Evolutionary conservation across 2,113 vertebrate species (phyloP).

Genomic region (Ahaetulla prasina): DNA sequence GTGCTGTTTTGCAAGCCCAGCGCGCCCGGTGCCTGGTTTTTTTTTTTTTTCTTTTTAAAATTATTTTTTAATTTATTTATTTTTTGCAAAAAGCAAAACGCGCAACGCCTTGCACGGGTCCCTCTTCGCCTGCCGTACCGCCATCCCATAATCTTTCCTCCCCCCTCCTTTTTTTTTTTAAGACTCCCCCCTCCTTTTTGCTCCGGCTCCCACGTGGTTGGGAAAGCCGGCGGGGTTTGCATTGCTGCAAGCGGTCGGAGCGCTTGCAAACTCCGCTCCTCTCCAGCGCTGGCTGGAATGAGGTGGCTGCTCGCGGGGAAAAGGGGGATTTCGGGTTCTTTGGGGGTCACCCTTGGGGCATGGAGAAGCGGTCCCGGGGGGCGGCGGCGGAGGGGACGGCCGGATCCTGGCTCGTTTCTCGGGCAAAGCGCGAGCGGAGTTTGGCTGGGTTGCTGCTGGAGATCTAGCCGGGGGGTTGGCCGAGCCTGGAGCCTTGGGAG

Average conservation of each 20-base stretch:
- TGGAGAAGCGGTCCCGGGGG: background rate
- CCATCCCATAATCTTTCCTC: rapidly evolving
- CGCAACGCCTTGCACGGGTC: background rate
- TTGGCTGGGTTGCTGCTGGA: rapidly evolving
- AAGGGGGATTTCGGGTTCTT: rapidly evolving
- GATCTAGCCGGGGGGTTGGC: background rate
- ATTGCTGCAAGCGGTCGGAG: background rate
- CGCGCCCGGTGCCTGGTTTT: too few species aligned
- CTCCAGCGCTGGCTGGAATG: background rate
- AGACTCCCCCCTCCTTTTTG: too few species aligned
- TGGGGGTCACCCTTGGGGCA: rapidly evolving
- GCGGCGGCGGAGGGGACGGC: background rate
- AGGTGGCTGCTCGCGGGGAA: background rate
- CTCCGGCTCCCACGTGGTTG: background rate
- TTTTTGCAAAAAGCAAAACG: too few species aligned
- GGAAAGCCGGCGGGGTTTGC: background rate
- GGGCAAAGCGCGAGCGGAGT: rapidly evolving
- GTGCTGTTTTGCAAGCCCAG: too few species aligned
- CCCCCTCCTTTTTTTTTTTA: rapidly evolving
- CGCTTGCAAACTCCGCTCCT: background rate
- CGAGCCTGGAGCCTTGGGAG: background rate
- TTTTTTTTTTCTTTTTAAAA: too few species aligned
- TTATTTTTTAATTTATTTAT: too few species aligned
- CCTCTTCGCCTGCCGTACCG: background rate
- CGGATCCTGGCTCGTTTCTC: background rate